phyloP scores from a whole-genome alignment of 2,888 invertebrate genomes.

The Mystacides longicornis region DNA sequence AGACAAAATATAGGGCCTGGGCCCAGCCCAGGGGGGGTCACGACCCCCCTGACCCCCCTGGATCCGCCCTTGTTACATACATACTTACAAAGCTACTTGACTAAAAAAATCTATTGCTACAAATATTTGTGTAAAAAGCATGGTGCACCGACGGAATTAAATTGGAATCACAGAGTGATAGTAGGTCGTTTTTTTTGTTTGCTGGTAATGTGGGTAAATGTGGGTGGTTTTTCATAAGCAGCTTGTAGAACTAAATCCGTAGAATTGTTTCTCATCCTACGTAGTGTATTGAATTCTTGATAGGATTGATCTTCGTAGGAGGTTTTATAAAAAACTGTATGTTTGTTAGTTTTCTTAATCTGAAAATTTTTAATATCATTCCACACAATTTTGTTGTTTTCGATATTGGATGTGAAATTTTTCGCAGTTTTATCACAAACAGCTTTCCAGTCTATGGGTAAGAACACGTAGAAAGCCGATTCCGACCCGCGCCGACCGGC shows the following conservation, averaged over 20 bases:
- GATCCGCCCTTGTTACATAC: no score
- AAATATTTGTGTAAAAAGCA: no score
- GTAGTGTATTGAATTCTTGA: not conserved
- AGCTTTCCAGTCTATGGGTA: not conserved
- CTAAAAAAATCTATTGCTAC: no score
- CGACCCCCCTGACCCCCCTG: no score
- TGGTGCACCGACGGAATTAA: no score
- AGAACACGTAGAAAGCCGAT: no score
- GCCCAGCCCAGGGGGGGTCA: no score
- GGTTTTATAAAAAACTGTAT: constrained; percentile 6
- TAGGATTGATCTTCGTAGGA: constrained; percentile 6
- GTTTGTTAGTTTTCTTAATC: not conserved
- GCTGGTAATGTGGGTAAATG: not conserved
- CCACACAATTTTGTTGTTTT: not conserved
- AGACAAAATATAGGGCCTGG: no score
- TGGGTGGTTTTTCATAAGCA: not conserved
- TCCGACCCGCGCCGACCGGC: no score
- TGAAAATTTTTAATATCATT: not conserved
- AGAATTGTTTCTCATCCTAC: constrained; percentile 1
- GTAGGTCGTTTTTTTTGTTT: constrained; percentile 5
- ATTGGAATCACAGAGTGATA: no score
- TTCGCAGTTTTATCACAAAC: not conserved
- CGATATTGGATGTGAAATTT: constrained; percentile 3
- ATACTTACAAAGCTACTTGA: no score
- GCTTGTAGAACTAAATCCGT: constrained; percentile 2